Evolutionary conservation across 2,797 vertebrate genomes (phyloP).

Genomic region (Heterohyrax brucei): DNA sequence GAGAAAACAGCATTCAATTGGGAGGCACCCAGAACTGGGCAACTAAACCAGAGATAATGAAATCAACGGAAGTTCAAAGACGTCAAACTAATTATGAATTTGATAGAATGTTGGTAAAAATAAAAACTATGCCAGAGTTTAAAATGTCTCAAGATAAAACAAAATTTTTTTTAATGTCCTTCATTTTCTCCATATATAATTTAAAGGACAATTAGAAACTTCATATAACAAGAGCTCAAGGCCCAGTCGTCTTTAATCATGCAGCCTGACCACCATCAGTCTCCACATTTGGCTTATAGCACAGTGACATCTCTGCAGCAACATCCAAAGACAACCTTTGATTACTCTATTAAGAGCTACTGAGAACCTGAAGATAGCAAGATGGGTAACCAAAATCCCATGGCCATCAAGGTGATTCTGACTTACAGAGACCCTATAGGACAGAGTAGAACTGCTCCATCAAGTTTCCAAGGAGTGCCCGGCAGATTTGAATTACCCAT

Average conservation of each 20-base stretch:
- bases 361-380: not conserved
- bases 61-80: not conserved
- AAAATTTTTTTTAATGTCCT: not conserved
- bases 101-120: constrained; percentile 32
- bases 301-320: not conserved
- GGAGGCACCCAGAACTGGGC: not conserved
- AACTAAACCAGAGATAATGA: constrained; percentile 41
- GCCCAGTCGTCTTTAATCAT: not conserved
- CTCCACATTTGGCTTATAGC: not conserved
- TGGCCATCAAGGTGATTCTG: no score
- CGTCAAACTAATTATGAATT: constrained; percentile 15
- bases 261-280: not conserved
- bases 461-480: no score
- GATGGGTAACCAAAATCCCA: no score
- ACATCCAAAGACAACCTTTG: not conserved
- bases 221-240: not conserved
- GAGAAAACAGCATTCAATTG: not conserved
- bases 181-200: constrained; percentile 11
- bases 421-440: no score
- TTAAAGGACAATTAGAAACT: not conserved
- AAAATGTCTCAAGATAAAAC: not conserved
- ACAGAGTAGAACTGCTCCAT: no score
- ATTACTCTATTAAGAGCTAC: not conserved
- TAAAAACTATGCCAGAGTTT: not conserved
- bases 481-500: no score